Evolutionary conservation across 1,140 invertebrate genomes (phyloP).

Genomic region (Leptopilina clavipes): DNA sequence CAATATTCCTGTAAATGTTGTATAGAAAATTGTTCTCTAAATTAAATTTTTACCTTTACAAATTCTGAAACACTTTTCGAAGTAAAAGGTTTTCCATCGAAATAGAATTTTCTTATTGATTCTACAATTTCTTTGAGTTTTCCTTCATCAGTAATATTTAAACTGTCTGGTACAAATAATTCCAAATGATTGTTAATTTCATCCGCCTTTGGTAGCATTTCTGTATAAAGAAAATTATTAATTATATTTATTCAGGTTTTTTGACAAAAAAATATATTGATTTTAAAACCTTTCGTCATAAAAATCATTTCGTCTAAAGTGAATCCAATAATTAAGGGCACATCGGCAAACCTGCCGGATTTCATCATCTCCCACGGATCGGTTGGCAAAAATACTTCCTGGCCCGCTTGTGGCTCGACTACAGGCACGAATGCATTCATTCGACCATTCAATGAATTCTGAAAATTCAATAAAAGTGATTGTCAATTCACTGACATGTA

Average conservation of each 20-base stretch:
- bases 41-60: constrained; percentile 68
- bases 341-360: constrained; percentile 73
- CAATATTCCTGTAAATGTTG: no score
- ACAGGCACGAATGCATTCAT: constrained; percentile 78
- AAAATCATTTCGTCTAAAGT: constrained; percentile 76
- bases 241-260: no score
- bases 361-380: constrained; percentile 75
- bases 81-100: constrained; percentile 72
- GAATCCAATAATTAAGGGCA: constrained; percentile 81
- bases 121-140: constrained; percentile 70
- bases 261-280: constrained; percentile 5
- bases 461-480: constrained; percentile 36
- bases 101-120: constrained; percentile 78
- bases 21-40: neutral
- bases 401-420: constrained; percentile 76
- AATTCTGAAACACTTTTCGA: constrained; percentile 72
- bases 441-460: constrained; percentile 63
- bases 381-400: constrained; percentile 79
- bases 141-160: constrained; percentile 73
- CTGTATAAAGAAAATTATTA: constrained; percentile 48
- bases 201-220: constrained; percentile 51
- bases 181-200: constrained; percentile 77
- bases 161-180: constrained; percentile 77
- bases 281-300: constrained; percentile 55
- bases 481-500: neutral